Evolutionary conservation across 1,140 invertebrate species (phyloP), one percentile per base, ranked within the genome.

Genomic region (Drosophila takahashii): DNA sequence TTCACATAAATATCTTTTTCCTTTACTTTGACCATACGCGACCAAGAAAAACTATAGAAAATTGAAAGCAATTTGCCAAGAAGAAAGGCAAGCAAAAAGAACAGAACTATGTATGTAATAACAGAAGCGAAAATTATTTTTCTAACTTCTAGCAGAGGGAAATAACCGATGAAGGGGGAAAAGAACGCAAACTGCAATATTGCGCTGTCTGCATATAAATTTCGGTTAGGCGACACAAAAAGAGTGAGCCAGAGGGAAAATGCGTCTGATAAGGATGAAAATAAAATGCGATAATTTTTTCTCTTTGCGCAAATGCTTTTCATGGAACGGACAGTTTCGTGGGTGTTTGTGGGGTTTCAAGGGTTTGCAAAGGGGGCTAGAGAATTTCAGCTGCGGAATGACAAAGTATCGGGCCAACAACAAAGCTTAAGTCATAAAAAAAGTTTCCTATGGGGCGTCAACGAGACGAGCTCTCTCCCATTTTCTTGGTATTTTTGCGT

Each of bases 211-310:
- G 75, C 75, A 78, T 78, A 78, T 78, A 77, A 78, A 78, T 78
- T 77, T 76, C n/a, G 37, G 41, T 56, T 56, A 36, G 27, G 45
- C 26, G 54, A 51, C 65, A 69, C 62, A 65, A 65, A 57, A 59
- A 41, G 41, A 45, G 52, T 16, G 60, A 51, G 36, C 45, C 32
- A 9, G 56, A 37, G 72, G 53, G 61, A 58, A 77, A 77, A 57
- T 77, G 73, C 72, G 73, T 77, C 52, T 76, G 74, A 77, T 77
- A 77, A 77, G 74, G 44, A 77, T 69, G 50, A 77, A 77, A 77
- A 77, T 77, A 78, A 71, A 78, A 78, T 77, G 74, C 65, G 76
- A 78, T 77, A 78, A 71, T 78, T 77, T 77, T 73, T 64, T 51
- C 36, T 62, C 16, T 72, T 56, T 53, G 47, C 47, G 51, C 34